A percentile compares a stretch with the other conserved stretches of the same genome.
These are phyloP conservation scores for Epicampocera succincta DNA, from an alignment of 2,888 invertebrate genomes.

Conservation along the genomic window DNA sequence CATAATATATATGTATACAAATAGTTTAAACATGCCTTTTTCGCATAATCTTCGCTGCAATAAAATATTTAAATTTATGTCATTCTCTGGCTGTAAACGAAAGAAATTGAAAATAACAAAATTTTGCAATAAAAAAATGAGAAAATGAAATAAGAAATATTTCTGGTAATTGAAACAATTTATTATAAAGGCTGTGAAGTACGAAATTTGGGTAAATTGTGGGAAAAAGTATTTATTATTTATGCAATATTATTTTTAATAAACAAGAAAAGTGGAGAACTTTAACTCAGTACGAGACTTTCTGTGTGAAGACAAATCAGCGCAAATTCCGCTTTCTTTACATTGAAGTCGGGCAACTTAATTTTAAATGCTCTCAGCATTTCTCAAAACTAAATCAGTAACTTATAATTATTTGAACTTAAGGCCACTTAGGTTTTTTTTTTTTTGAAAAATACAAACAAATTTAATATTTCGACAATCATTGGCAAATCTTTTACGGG, in stretches of 20 bases:
- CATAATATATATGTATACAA: not conserved
- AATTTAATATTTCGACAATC: no score
- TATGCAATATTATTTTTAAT: not conserved
- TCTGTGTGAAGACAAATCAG: no score
- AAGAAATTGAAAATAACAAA: constrained; percentile 18
- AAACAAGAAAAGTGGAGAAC: not conserved
- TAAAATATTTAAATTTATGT: constrained; percentile 60
- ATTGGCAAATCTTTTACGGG: no score
- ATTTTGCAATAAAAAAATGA: constrained; percentile 5
- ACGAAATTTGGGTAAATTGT: not conserved
- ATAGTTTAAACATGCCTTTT: constrained; percentile 35
- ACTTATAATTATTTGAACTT: no score
- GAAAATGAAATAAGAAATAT: not conserved
- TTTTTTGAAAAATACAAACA: no score
- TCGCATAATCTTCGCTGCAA: constrained; percentile 44
- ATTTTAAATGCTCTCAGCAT: no score
- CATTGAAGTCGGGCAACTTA: no score
- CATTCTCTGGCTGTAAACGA: not conserved
- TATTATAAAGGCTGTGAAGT: constrained; percentile 1
- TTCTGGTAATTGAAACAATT: constrained; percentile 24
- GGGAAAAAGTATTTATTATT: not conserved
- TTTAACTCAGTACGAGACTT: not conserved
- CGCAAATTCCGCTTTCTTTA: no score
- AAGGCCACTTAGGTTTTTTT: no score
- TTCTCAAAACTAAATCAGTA: no score